A percentile compares a stretch with the other conserved stretches of the same genome.
Evolutionary conservation across 2,888 invertebrate genomes (phyloP).

Genomic region (Drosophila neutralis): DNA sequence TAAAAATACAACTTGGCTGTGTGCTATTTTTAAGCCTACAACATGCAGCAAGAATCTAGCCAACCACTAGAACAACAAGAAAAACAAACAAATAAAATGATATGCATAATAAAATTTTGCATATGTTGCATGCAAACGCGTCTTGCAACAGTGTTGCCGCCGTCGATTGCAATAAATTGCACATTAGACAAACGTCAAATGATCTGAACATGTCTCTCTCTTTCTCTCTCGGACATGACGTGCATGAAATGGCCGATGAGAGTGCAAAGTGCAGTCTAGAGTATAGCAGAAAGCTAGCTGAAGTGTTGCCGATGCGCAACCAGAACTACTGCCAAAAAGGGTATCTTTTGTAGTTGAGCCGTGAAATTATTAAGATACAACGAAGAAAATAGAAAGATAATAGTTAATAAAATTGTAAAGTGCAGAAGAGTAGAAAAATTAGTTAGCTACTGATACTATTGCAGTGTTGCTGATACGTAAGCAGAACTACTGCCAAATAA

Average conservation of each 20-base stretch:
- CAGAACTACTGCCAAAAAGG: slow-evolving; percentile 1
- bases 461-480: not conserved
- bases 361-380: not conserved
- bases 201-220: slow-evolving; percentile 27
- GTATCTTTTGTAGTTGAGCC: not conserved
- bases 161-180: slow-evolving; percentile 31
- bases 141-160: slow-evolving; percentile 35
- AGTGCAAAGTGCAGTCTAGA: slow-evolving; percentile 15
- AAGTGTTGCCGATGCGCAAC: slow-evolving; percentile 22
- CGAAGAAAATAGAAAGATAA: not conserved
- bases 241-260: slow-evolving; percentile 11
- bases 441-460: not conserved
- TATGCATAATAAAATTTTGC: slow-evolving; percentile 34
- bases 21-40: slow-evolving; percentile 65
- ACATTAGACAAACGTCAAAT: slow-evolving; percentile 33
- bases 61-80: slow-evolving; percentile 27
- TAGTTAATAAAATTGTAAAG: not conserved
- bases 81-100: slow-evolving; percentile 12
- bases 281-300: slow-evolving; percentile 12
- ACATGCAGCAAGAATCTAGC: slow-evolving; percentile 29
- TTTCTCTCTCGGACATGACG: slow-evolving; percentile 3
- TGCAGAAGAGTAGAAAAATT: not conserved
- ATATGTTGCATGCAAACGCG: slow-evolving; percentile 28
- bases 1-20: slow-evolving; percentile 66
- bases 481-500: not conserved